Conservation (phyloP, 2,797 vertebrate species). For the Tachyglossus aculeatus region DNA sequence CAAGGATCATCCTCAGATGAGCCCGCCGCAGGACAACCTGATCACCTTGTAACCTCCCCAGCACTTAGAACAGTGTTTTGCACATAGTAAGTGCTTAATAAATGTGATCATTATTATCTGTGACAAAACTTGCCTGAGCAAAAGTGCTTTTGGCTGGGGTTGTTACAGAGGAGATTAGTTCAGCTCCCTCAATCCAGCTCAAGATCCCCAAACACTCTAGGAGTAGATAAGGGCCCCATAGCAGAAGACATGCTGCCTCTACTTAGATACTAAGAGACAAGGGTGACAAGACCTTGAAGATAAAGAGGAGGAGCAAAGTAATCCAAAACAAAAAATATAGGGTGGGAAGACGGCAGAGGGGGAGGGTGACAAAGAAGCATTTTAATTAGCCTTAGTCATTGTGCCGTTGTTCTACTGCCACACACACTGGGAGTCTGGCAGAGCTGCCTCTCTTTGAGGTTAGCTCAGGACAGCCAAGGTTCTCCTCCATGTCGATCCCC, state of each 20-base stretch:
- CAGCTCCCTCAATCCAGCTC: no score
- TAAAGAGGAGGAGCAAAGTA: background rate
- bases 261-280: background rate
- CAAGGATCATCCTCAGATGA: no score
- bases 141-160: no score
- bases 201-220: no score
- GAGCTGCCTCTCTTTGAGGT: background rate
- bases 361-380: constrained; percentile 3
- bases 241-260: background rate
- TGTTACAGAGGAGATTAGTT: no score
- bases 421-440: background rate
- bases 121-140: no score
- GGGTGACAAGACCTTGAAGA: background rate
- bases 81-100: no score
- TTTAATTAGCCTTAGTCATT: constrained; percentile 13
- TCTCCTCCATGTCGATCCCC: background rate
- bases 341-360: background rate
- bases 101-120: no score
- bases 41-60: no score
- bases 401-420: constrained; percentile 25
- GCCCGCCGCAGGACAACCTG: no score
- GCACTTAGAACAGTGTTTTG: no score
- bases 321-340: background rate
- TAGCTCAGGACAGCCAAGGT: constrained; percentile 13
- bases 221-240: no score